Base-by-base conservation (phyloP, 2,888 invertebrate genomes). In the Drosophila aldrichi region DNA sequence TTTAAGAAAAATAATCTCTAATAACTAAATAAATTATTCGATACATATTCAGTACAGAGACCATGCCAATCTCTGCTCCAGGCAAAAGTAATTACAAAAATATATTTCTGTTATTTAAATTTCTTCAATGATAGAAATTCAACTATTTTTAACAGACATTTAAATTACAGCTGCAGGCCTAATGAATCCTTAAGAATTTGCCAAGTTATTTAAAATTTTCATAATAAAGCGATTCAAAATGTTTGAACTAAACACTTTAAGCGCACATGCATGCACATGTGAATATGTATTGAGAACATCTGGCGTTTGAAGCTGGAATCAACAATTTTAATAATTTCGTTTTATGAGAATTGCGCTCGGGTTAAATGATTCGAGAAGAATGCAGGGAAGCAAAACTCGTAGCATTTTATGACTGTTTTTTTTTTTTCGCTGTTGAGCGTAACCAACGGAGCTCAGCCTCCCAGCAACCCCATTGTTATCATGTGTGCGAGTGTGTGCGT, bases 241-340 rank as follows among this genome's bases (percentile, higher is more conserved):
- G 41, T 12, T 40, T 71, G 48, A 22, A n/a, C 7, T 32, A 16
- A 40, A 18, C 65, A 56, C 43, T 55, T 64, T 25, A 41, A 58
- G 38, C 48, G 54, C 55, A 66, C 36, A 58, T 46, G 12, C 48
- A 55, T 58, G 62, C 29, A 18, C 46, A 54, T 69, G 51, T 41
- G 22, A 25, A 46, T 40, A 3, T 49, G 20, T 55, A 52, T 52
- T 14, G 40, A 18, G 48, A 43, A 67, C 61, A 48, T 67, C 61
- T 74, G 74, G 70, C 63, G 58, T 34, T 56, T 44, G 60, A 0
- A 18, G 22, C 40, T 55, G 52, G 81, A 79, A 81, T 87, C 88
- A 89, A 86, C 91, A 88, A 87, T 91, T 91, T 91, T 90, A 88
- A 91, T 91, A 91, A 91, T 91, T 87, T 91, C 91, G 81, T 91